Evolutionary conservation across 2,888 invertebrate genomes (phyloP), one percentile per base, ranked within the genome.

Genomic region (Smittia aterrima): DNA sequence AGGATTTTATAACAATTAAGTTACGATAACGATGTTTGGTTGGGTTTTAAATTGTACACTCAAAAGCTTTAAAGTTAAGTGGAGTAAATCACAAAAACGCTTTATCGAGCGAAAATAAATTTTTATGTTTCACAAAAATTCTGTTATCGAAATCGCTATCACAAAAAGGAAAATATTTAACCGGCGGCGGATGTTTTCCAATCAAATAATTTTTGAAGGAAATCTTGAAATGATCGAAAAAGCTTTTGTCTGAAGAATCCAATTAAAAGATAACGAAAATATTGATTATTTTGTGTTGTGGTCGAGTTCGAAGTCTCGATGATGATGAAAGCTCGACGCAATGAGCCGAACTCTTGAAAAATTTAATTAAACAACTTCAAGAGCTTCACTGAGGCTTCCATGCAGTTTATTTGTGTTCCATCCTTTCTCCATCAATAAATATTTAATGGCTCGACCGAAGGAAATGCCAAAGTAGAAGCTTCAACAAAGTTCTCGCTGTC

Each of bases 251-350:
- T 38, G 11, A 6, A 58, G 16, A 58, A 22, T 58, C 24, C 58
- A 58, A 58, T 58, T 58, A 58, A 58, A 16, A 7, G 58, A 58
- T 58, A 58, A 22, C 58, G 24, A 4, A 16, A 58, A 58, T 58
- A 47, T 47, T 47, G 47, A 47, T 47, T 47, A 6, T 47, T 11
- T n/a, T 11, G 6, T 47, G 47, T 6, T n/a, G 2, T n/a, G 11
- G 38, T 7, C 11, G 38, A 38, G 11, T 38, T 4, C 6, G 38
- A 38, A 47, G 11, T 38, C 16, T 47, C 47, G 47, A 47, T 47
- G 47, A 47, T 47, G 47, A 38, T 7, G 4, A 47, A 47, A 47
- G 47, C 47, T 47, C 16, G 16, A 13, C 11, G 47, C 11, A 47
- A 47, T n/a, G 11, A 47, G 16, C n/a, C 47, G 38, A 38, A 38